Percentiles rank a stretch among this genome's conserved stretches.
These are phyloP conservation scores for Oscheius sp. DNA, from an alignment of 2,888 invertebrate species.

Conservation along the genomic window DNA sequence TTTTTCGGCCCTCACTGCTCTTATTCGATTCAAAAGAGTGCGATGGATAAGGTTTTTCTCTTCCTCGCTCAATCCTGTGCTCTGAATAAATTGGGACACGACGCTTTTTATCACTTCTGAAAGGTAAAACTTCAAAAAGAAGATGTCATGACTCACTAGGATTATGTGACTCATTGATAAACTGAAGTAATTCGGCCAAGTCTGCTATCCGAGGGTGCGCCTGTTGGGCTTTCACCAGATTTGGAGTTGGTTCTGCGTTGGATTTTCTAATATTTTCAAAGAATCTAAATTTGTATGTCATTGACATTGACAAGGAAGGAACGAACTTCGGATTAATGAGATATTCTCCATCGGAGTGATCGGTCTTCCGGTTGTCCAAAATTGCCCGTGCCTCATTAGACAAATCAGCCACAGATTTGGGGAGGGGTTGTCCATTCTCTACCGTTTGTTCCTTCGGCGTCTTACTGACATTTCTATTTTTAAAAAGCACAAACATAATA, in stretches of 20 bases:
- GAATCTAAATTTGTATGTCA: background rate
- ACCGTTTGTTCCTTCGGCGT: too few relatives aligned
- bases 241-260: background rate
- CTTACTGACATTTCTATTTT: too few relatives aligned
- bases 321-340: background rate
- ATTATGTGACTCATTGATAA: constrained; percentile 18
- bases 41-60: constrained; percentile 3
- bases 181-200: constrained; percentile 18
- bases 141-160: constrained; percentile 1
- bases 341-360: background rate
- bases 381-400: background rate
- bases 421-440: background rate
- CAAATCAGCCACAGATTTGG: background rate
- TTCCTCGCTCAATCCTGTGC: constrained; percentile 5
- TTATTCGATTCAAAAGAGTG: constrained; percentile 8
- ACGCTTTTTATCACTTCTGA: constrained; percentile 14
- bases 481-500: too few relatives aligned
- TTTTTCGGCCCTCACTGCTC: constrained; percentile 2
- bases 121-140: background rate
- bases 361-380: background rate
- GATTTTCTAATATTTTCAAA: background rate
- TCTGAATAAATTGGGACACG: background rate
- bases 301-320: background rate
- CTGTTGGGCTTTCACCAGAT: too few relatives aligned
- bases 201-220: too few relatives aligned